Evolutionary conservation across 2,888 invertebrate genomes (phyloP), one percentile per base, ranked within the genome.

Genomic region (Alentia gelatinosa): DNA sequence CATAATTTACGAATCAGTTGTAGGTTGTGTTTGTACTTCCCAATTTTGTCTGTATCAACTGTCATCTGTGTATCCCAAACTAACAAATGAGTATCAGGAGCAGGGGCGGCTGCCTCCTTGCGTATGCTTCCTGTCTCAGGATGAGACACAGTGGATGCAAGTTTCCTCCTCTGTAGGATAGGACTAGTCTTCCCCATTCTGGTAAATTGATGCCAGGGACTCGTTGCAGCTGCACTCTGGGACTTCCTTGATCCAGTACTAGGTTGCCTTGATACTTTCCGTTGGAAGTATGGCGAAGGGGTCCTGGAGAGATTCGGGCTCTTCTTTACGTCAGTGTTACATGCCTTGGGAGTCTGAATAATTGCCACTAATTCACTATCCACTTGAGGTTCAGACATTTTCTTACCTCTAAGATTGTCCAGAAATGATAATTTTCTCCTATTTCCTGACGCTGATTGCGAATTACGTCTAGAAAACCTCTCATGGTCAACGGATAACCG

Each of bases 1-100:
- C 91, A 92, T 23, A 93, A 74, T 39, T 90, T 91, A 19, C 79
- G n/a, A 15, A 92, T 30, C 0, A 39, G 37, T 83, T 91, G 79
- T n/a, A 92, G 56, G 3, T 89, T 39, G 35, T 37, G 23, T 26
- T 79, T 15, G n/a, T 37, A 79, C 79, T 39, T 35, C 0, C 79
- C 79, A 35, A 74, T 26, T 39, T 39, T 79, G 3, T 1, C 79
- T 5, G 15, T 39, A 39, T 79, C 37, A 12, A 79, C 79, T 0
- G 79, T 19, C 19, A 79, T 23, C 37, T 79, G 79, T n/a, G 35
- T 79, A n/a, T 79, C 79, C 19, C 19, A 19, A 5, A 74, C 26
- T 26, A 33, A 37, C 30, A 47, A 47, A 33, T 47, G 30, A 26
- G 47, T 30, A 47, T 86, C 26, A 12, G 42, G 86, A 19, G 47